Evolutionary conservation across 2,797 vertebrate genomes (phyloP).

Genomic region (Acrocephalus scirpaceus): DNA sequence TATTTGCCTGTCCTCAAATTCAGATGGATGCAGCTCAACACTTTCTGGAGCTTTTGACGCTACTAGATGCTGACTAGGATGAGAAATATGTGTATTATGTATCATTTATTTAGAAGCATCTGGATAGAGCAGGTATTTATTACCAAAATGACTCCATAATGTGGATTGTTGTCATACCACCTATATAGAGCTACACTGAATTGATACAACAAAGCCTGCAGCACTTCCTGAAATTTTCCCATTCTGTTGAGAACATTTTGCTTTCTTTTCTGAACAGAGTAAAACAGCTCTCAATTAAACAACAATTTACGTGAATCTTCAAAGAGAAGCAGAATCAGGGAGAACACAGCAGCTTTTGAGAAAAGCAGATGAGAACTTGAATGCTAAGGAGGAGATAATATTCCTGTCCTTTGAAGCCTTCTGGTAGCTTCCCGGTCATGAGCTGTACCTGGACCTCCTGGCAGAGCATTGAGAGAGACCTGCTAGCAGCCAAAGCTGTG

Average conservation of each 20-base stretch:
- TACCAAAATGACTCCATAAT: background rate
- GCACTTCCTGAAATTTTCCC: background rate
- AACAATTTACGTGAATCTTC: background rate
- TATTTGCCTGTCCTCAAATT: background rate
- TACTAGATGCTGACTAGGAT: background rate
- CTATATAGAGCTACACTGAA: background rate
- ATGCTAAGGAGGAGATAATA: background rate
- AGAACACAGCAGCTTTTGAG: background rate
- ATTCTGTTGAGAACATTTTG: background rate
- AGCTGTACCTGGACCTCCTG: background rate
- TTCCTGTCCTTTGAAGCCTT: background rate
- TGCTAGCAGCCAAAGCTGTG: fast-evolving
- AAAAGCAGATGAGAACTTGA: background rate
- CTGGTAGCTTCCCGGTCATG: background rate
- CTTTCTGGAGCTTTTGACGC: background rate
- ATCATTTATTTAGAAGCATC: background rate
- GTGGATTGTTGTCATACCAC: background rate
- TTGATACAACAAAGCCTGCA: background rate
- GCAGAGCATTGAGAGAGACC: background rate
- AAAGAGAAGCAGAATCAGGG: background rate
- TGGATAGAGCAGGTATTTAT: background rate
- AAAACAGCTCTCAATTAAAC: background rate
- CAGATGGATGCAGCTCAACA: background rate
- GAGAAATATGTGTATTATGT: background rate
- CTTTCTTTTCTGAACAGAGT: background rate